phyloP scores from a whole-genome alignment of 35 echinoderm and acorn worm genomes.

The Apostichopus parvimensis region DNA sequence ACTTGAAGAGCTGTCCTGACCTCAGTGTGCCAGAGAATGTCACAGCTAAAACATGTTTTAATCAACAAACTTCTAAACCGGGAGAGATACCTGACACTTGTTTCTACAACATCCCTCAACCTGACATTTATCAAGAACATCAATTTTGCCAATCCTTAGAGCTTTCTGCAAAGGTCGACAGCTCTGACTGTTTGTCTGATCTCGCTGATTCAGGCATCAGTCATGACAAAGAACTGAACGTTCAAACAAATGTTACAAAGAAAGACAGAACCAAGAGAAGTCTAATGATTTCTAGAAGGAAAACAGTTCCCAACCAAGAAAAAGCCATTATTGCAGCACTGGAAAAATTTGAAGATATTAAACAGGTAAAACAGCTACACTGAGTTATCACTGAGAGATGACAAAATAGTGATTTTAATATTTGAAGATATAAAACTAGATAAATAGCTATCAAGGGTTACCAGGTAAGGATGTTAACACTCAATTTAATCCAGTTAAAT shows the following conservation, averaged over 20 bases:
- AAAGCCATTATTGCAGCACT: not conserved
- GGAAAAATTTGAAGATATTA: slow-evolving; percentile 13
- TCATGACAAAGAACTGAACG: slow-evolving; percentile 9
- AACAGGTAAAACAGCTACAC: not conserved
- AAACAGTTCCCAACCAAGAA: not conserved
- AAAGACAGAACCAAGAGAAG: not conserved
- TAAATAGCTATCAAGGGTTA: no score
- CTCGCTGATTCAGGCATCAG: slow-evolving; percentile 18
- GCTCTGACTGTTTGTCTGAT: not conserved
- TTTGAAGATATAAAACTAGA: no score
- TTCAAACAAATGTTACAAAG: not conserved
- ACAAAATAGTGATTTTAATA: no score
- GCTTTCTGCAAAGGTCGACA: not conserved
- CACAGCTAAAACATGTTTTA: not conserved
- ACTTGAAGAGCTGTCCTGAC: slow-evolving; percentile 6
- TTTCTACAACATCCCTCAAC: not conserved
- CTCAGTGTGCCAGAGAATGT: not conserved
- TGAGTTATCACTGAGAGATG: no score
- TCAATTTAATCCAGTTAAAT: no score
- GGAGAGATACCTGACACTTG: not conserved
- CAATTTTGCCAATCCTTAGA: not conserved
- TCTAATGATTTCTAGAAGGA: not conserved
- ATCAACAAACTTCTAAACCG: no score
- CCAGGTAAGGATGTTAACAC: no score
- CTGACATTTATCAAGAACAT: slow-evolving; percentile 24